Percentiles rank a stretch among this genome's conserved stretches.
Evolutionary conservation across 2,888 invertebrate genomes (phyloP).

Genomic region (Andrena chrysosceles): DNA sequence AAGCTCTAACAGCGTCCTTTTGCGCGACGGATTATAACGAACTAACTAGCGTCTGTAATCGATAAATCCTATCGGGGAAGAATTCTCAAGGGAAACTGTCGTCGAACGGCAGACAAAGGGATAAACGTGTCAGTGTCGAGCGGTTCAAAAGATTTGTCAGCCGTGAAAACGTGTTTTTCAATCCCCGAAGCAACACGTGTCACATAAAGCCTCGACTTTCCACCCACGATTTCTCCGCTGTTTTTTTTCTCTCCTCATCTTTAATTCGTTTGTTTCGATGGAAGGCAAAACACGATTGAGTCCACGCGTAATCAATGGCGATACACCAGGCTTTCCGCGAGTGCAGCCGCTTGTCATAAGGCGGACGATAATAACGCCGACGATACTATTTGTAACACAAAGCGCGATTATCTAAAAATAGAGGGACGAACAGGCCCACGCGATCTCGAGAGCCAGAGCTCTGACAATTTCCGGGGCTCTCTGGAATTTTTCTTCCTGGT

Average conservation of each 20-base stretch:
- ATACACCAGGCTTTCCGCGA: not conserved
- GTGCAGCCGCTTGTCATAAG: slow-evolving; percentile 26
- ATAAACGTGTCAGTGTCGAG: slow-evolving; percentile 20
- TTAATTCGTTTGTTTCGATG: not conserved
- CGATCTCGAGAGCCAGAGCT: not conserved
- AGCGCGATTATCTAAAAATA: slow-evolving; percentile 43
- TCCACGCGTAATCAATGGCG: not conserved
- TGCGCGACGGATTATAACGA: not conserved
- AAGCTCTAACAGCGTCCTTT: not conserved
- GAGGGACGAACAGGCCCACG: slow-evolving; percentile 18
- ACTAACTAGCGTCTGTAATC: not conserved
- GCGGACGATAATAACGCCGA: slow-evolving; percentile 27
- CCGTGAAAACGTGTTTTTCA: slow-evolving; percentile 8
- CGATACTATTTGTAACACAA: slow-evolving; percentile 30
- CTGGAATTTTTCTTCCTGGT: not conserved
- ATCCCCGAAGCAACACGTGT: not conserved
- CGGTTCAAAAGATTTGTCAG: slow-evolving; percentile 35
- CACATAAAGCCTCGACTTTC: slow-evolving; percentile 6
- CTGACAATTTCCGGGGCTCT: slow-evolving; percentile 9
- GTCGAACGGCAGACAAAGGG: slow-evolving; percentile 11
- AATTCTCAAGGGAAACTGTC: no score
- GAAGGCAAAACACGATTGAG: slow-evolving; percentile 18
- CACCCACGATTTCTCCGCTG: slow-evolving; percentile 7
- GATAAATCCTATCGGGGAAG: slow-evolving; percentile 11
- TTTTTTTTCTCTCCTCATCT: not conserved